Base-by-base conservation (phyloP, 2,797 vertebrate genomes). In the Fistularia tabacaria region DNA sequence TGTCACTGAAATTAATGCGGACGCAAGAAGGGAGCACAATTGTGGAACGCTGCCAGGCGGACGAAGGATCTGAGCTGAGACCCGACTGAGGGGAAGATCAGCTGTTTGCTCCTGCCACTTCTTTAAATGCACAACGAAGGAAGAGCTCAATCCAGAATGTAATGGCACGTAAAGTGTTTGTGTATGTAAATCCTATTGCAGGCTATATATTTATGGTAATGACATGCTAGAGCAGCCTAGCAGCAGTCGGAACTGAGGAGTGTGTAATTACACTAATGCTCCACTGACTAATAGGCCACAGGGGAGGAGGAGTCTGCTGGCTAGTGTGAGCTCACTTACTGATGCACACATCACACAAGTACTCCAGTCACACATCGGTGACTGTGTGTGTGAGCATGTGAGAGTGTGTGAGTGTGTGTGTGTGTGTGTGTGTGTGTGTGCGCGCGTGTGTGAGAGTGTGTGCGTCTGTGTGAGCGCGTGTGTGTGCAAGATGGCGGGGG, bases 221-320 rank as follows among this genome's bases (percentile, higher is more conserved):
- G 80, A 83, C 75, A 82, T 46, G 51, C 76, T 76, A 71, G 77
- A 81, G 78, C 69, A 73, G 74, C 78, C 72, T 66, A 72, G 77
- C 77, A 77, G 79, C 41, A 13, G 71, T 72, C 67, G 68, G 68
- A 85, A 75, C 69, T 81, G 77, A 87, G 67, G 63, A 83, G 80
- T 87, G 82, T 85, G 84, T 86, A 87, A 89, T 87, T 88, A 88
- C 82, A 85, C 80, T 84, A 82, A 85, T 86, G 81, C 85, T 82
- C 77, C 36, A 6, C 76, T 83, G 80, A 71, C 73, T 84, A 83
- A 88, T 79, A 71, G 85, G 76, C 83, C 85, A 83, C 81, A 77
- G 81, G 85, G 79, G 79, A 86, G 61, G 59, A 56, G 51, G 62
- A 61, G 72, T 66, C 76, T 1, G 43, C 60, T 72, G 69, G 66